phyloP scores from a whole-genome alignment of 2,113 vertebrate genomes.

The Dinomys branickii region DNA sequence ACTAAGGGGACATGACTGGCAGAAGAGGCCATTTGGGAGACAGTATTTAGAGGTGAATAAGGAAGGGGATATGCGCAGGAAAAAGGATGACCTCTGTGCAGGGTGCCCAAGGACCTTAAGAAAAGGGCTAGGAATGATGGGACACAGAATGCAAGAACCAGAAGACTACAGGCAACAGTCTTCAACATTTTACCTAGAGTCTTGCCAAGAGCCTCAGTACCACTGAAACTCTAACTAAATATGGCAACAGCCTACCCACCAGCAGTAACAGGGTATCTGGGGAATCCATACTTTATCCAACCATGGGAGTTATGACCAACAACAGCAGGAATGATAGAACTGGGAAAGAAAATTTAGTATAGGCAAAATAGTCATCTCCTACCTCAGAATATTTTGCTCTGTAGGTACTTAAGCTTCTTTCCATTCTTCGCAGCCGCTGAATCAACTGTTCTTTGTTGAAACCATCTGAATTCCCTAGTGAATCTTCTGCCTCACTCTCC shows the following conservation, averaged over 20 bases:
- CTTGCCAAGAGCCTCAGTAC: not conserved
- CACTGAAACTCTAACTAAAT: not conserved
- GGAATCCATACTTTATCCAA: not conserved
- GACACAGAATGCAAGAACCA: not conserved
- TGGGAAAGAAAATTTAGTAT: not conserved
- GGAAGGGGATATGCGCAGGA: not conserved
- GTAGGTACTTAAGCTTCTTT: conserved; percentile 92
- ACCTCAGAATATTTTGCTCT: conserved; percentile 96
- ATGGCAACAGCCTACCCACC: not conserved
- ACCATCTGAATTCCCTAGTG: conserved; percentile 84
- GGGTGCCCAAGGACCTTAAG: not conserved
- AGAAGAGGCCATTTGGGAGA: not conserved
- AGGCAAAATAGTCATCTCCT: not conserved
- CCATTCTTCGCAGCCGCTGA: conserved; percentile 90
- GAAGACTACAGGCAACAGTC: not conserved
- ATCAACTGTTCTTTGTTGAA: conserved; percentile 93
- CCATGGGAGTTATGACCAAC: not conserved
- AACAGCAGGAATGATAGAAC: not conserved
- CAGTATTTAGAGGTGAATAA: not conserved
- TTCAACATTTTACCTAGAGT: not conserved
- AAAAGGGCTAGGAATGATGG: not conserved
- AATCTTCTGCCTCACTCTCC: conserved; percentile 95
- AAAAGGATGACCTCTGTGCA: not conserved
- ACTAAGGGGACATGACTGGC: not conserved
- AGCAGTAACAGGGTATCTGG: not conserved